These are phyloP conservation scores for Laspeyria flexula DNA, from an alignment of 2,888 invertebrate genomes.

Conservation along the genomic window DNA sequence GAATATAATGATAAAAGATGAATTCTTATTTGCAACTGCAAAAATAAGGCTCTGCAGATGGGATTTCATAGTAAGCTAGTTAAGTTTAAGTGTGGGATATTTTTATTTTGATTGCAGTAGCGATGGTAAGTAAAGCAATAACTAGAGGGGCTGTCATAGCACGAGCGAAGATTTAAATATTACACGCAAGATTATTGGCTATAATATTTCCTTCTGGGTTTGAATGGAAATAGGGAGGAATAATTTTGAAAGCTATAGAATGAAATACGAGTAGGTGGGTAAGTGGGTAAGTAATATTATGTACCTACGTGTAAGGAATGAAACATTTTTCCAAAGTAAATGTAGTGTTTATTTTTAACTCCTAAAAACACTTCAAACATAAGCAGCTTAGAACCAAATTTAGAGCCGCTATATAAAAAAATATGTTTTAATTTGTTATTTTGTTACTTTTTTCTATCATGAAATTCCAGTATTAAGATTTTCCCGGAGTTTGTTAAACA, in stretches of 20 bases:
- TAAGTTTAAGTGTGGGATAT: slow-evolving; percentile 41
- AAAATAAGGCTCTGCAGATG: slow-evolving; percentile 56
- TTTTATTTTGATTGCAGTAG: slow-evolving; percentile 39
- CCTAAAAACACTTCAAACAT: too few species aligned
- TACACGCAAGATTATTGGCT: slow-evolving; percentile 51
- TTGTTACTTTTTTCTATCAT: too few species aligned
- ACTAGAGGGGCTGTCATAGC: slow-evolving; percentile 52
- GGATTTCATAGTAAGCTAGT: slow-evolving; percentile 63
- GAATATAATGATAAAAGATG: slow-evolving; percentile 35
- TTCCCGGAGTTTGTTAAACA: too few species aligned
- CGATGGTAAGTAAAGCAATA: slow-evolving; percentile 52
- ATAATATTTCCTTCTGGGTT: slow-evolving; percentile 27
- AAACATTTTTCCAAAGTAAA: too few species aligned
- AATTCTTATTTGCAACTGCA: slow-evolving; percentile 70
- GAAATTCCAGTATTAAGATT: too few species aligned
- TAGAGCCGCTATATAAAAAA: too few species aligned
- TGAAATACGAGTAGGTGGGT: background rate
- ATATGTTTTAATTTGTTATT: too few species aligned
- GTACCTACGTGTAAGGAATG: too few species aligned
- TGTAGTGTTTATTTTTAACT: too few species aligned
- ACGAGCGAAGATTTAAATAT: slow-evolving; percentile 61
- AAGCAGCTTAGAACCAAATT: too few species aligned
- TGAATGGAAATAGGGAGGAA: slow-evolving; percentile 10
- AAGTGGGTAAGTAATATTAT: too few species aligned
- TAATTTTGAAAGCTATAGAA: background rate